Base-by-base conservation (phyloP, 2,888 invertebrate species). In the Andricus curvator region DNA sequence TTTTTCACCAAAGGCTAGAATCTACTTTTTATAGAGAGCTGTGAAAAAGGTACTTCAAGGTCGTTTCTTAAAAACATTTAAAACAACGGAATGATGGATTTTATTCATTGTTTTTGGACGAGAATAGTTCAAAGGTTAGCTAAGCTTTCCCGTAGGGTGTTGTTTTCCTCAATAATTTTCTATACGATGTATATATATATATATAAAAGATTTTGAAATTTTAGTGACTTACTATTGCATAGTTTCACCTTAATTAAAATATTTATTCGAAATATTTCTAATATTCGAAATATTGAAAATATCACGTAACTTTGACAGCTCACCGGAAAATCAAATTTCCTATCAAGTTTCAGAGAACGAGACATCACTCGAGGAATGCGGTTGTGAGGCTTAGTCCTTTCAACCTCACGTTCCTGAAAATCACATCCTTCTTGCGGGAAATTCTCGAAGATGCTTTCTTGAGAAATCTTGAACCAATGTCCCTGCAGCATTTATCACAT, bases 351-450 rank as follows among this genome's bases (percentile, higher is more conserved):
- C 25, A 22, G n/a, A 29, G 41, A 25, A 68, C 22, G 48, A 22
- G 17, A 48, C 17, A 17, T 25, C 48, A 48, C 48, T 29, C 48
- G 6, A 67, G 67, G 67, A 67, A 67, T 67, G 37, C 22, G 17
- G 22, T 41, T 22, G 8, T n/a, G n/a, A 67, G 67, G 41, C 41
- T 67, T 67, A 44, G 29, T 29, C 25, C 13, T 44, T 44, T 15
- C 13, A 67, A 44, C 67, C 68, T 48, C 48, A 48, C 68, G 68
- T 68, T 68, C 25, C 48, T 68, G 48, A 68, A 68, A 68, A 48
- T 68, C 68, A 68, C 68, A 48, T 68, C 68, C 8, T 22, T 22
- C 41, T 67, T 44, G 67, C 15, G 67, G 68, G 68, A 68, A 68
- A 68, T 68, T 48, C 68, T 22, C 9, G 15, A 68, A 68, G 68